These are phyloP conservation scores for Pristis pectinata DNA, from an alignment of 2,797 vertebrate genomes.

Conservation along the genomic window DNA sequence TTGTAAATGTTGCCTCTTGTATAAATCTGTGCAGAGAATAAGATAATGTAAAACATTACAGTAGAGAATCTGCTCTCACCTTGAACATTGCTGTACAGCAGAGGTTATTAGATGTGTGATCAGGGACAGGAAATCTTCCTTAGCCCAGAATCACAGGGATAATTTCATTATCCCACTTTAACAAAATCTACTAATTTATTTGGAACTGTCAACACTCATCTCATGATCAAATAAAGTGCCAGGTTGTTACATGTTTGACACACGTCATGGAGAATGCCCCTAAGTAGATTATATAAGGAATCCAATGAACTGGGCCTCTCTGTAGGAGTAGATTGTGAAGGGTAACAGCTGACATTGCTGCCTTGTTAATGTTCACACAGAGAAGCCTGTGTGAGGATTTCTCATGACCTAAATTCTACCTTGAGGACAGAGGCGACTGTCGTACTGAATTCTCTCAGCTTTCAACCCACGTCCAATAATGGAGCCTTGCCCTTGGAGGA, in stretches of 20 bases:
- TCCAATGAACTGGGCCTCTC: not conserved
- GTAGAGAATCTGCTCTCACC: not conserved
- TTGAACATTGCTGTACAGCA: not conserved
- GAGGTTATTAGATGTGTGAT: not conserved
- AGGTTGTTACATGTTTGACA: not conserved
- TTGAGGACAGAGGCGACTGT: not conserved
- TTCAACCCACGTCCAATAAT: not conserved
- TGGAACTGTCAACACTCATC: no score
- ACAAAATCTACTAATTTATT: not conserved
- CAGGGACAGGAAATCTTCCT: not conserved
- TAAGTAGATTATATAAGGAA: not conserved
- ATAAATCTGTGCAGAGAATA: not conserved
- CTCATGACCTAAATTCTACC: conserved; percentile 2
- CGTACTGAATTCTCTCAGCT: not conserved
- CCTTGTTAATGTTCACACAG: conserved; percentile 17
- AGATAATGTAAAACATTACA: not conserved
- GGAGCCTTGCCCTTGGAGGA: not conserved
- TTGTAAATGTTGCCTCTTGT: not conserved
- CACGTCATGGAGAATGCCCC: not conserved
- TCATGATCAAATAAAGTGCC: not conserved
- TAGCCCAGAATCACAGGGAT: not conserved
- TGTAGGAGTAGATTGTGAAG: not conserved
- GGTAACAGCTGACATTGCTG: not conserved
- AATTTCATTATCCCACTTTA: not conserved
- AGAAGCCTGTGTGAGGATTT: not conserved